Percentiles rank a stretch among this genome's conserved stretches.
These are phyloP conservation scores for Pilophorus perplexus DNA, from an alignment of 2,888 invertebrate genomes.

Conservation along the genomic window DNA sequence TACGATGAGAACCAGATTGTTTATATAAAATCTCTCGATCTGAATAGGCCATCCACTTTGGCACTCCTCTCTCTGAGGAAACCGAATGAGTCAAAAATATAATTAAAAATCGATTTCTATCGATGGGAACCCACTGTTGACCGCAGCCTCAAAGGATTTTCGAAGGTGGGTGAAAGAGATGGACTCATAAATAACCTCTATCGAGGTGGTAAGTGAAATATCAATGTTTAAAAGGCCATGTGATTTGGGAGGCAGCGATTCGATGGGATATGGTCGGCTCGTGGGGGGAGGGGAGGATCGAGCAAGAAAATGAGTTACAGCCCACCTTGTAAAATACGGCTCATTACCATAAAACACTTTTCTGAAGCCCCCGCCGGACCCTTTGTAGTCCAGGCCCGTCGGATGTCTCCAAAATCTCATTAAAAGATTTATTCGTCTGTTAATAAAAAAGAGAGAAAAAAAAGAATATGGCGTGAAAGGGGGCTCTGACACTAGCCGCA, in stretches of 20 bases:
- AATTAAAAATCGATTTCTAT: too few species aligned
- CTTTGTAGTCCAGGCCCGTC: constrained; percentile 33
- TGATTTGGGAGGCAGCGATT: not conserved
- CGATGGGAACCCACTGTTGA: too few species aligned
- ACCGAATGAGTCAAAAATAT: too few species aligned
- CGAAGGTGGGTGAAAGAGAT: not conserved
- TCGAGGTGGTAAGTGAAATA: constrained; percentile 32
- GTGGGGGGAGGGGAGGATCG: not conserved
- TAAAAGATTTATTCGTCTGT: constrained; percentile 36
- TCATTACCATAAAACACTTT: constrained; percentile 41
- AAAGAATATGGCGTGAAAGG: not conserved
- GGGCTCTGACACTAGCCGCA: constrained; percentile 16
- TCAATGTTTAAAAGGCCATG: constrained; percentile 26
- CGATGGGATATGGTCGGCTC: too few species aligned
- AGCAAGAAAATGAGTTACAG: constrained; percentile 36
- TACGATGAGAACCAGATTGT: too few species aligned
- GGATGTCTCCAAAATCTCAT: constrained; percentile 36
- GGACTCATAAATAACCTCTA: constrained; percentile 23
- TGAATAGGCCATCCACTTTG: too few species aligned
- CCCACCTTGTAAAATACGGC: constrained; percentile 36
- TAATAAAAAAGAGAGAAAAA: constrained; percentile 22
- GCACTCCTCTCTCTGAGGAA: too few species aligned
- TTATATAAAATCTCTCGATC: not conserved
- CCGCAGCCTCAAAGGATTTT: too few species aligned
- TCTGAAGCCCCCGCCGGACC: constrained; percentile 22